phyloP scores from a whole-genome alignment of 1,140 invertebrate species.

The Vanessa atalanta region DNA sequence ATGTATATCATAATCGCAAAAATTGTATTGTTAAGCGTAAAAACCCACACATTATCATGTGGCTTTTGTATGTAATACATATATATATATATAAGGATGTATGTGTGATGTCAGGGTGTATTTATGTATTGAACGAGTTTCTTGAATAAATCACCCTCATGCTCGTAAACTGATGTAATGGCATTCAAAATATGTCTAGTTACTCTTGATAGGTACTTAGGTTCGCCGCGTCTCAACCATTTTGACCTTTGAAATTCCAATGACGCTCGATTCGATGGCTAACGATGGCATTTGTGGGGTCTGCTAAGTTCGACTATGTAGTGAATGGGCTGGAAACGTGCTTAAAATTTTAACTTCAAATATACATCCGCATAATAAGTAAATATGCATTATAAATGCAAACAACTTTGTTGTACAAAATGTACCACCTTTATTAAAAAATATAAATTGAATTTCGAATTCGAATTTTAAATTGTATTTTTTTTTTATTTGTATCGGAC shows the following conservation, averaged over 20 bases:
- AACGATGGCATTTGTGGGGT: slow-evolving; percentile 52
- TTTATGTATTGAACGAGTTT: not conserved
- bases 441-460: too few species aligned
- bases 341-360: slow-evolving; percentile 6
- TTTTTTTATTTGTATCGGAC: too few species aligned
- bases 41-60: too few species aligned
- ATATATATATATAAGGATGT: too few species aligned
- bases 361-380: not conserved
- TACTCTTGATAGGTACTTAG: slow-evolving; percentile 19
- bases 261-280: slow-evolving; percentile 47
- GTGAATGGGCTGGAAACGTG: slow-evolving; percentile 2
- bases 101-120: too few species aligned
- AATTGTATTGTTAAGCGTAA: too few species aligned
- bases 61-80: too few species aligned
- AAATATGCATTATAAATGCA: too few species aligned
- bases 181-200: slow-evolving; percentile 27
- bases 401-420: too few species aligned
- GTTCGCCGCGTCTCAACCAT: slow-evolving; percentile 31
- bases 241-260: slow-evolving; percentile 62
- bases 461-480: too few species aligned
- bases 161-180: slow-evolving; percentile 7
- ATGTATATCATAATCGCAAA: too few species aligned
- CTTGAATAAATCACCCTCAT: not conserved
- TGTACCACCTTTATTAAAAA: too few species aligned
- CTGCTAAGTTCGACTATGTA: slow-evolving; percentile 13